A percentile compares a stretch with the other conserved stretches of the same genome.
Evolutionary conservation across 1,140 invertebrate genomes (phyloP).

Genomic region (Sitobion miscanthi): DNA sequence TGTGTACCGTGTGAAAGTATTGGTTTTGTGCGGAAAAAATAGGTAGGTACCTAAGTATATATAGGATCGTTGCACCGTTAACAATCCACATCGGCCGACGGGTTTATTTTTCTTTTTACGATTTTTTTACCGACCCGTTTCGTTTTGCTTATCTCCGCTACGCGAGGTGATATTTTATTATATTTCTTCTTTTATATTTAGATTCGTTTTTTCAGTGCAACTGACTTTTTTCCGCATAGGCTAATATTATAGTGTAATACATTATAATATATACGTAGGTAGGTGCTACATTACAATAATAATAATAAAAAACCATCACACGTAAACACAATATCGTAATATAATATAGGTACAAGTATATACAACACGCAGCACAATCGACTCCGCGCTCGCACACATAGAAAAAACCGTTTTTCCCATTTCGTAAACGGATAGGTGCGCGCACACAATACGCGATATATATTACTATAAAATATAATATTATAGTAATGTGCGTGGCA

Average conservation of each 20-base stretch:
- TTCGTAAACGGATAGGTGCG: background rate
- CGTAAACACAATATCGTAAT: background rate
- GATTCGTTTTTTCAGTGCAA: background rate
- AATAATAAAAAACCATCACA: background rate
- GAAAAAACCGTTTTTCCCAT: constrained; percentile 51
- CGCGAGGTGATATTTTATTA: constrained; percentile 13
- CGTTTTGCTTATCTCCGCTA: background rate
- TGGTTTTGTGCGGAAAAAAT: constrained; percentile 14
- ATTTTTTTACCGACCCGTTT: background rate
- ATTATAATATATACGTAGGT: background rate
- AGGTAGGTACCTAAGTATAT: background rate
- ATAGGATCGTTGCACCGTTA: background rate
- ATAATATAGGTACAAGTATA: background rate
- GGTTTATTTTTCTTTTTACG: constrained; percentile 28
- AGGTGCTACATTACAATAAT: background rate
- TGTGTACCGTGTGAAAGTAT: constrained; percentile 50
- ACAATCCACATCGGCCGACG: background rate
- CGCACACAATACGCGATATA: background rate
- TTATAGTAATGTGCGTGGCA: background rate
- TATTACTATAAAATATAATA: background rate
- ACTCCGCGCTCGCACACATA: background rate
- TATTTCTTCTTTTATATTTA: background rate
- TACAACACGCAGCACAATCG: background rate
- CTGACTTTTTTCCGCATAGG: background rate
- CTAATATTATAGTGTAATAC: background rate